Evolutionary conservation across 2,113 vertebrate species (phyloP).

Genomic region (Cacatua alba): DNA sequence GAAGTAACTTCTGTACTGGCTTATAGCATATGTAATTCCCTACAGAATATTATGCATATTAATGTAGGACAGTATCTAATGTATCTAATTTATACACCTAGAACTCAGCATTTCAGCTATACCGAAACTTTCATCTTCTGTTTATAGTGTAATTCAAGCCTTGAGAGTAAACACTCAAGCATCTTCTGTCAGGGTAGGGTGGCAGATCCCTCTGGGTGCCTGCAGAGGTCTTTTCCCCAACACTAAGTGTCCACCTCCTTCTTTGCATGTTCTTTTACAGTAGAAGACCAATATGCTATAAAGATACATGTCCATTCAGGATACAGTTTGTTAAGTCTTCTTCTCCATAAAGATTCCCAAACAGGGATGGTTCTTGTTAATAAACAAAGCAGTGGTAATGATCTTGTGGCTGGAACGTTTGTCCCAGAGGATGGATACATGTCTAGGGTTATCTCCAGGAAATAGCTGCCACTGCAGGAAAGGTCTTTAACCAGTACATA

Average conservation of each 20-base stretch:
- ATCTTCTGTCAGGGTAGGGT: background rate
- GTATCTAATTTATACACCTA: background rate
- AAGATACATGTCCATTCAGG: background rate
- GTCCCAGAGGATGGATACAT: background rate
- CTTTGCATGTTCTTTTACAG: background rate
- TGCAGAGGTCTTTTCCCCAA: background rate
- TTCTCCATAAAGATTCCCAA: background rate
- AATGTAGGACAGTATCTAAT: background rate
- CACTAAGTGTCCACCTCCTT: background rate
- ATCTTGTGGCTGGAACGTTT: background rate
- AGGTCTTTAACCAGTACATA: background rate
- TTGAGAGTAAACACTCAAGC: background rate
- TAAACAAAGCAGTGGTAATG: background rate
- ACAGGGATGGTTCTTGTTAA: background rate
- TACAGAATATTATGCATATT: accelerated
- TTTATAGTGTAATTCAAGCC: background rate
- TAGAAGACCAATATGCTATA: background rate
- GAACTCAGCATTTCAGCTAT: background rate
- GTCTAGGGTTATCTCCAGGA: background rate
- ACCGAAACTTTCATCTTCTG: background rate
- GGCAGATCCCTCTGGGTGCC: background rate
- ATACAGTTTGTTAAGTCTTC: background rate
- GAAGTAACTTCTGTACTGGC: background rate
- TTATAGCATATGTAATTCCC: background rate
- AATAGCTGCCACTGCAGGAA: background rate